A percentile compares a stretch with the other conserved stretches of the same genome.
Conservation (phyloP, 1,140 invertebrate species). For the Drosophila ironensis region DNA sequence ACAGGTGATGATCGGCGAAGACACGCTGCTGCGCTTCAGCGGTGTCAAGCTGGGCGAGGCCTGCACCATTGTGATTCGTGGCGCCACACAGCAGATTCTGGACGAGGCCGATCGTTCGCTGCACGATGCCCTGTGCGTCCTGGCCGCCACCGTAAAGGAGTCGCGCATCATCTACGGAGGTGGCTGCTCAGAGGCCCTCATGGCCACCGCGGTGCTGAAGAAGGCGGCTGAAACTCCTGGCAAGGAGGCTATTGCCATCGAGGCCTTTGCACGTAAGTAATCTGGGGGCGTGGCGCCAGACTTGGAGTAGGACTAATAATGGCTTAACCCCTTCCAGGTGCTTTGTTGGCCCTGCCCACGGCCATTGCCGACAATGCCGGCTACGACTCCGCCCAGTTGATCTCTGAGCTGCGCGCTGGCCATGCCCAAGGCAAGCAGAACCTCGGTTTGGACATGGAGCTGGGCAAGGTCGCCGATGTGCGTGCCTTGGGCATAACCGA, state of each 20-base stretch:
- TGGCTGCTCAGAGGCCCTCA: slow-evolving; percentile 97
- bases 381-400: slow-evolving; percentile 97
- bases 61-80: slow-evolving; percentile 97
- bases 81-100: slow-evolving; percentile 99
- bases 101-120: slow-evolving; percentile 99
- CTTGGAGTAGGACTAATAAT: too few species aligned
- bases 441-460: slow-evolving; percentile 96
- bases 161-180: slow-evolving; percentile 95
- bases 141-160: slow-evolving; percentile 97
- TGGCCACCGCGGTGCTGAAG: slow-evolving; percentile 94
- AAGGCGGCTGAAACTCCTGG: slow-evolving; percentile 95
- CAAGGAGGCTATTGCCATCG: slow-evolving; percentile 98
- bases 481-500: slow-evolving; percentile 95
- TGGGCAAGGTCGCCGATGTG: slow-evolving; percentile 93
- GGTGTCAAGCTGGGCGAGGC: slow-evolving; percentile 97
- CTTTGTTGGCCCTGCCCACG: slow-evolving; percentile 93
- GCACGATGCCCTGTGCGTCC: slow-evolving; percentile 98
- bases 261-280: slow-evolving; percentile 93
- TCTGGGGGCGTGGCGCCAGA: too few species aligned
- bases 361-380: slow-evolving; percentile 99
- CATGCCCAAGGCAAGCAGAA: slow-evolving; percentile 91
- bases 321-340: slow-evolving; percentile 82
- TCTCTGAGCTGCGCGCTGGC: slow-evolving; percentile 93
- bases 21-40: slow-evolving; percentile 96
- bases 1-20: slow-evolving; percentile 99